phyloP scores from a whole-genome alignment of 2,888 invertebrate species.

The Asteroscopus sphinx region DNA sequence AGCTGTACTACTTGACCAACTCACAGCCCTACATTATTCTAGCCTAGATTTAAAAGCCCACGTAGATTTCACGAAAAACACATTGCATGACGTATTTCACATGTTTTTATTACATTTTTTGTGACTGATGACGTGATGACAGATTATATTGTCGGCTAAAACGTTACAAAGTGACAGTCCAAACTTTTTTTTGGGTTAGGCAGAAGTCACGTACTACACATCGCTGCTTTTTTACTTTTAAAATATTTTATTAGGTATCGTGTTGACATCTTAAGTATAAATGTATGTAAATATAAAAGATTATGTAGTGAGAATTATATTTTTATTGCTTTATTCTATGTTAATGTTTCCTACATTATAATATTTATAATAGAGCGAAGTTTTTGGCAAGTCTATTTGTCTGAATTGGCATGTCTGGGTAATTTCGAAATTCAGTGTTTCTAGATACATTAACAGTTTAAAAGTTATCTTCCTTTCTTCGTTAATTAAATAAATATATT shows the following conservation, averaged over 20 bases:
- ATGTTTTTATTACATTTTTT: constrained; percentile 39
- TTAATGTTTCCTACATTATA: not conserved
- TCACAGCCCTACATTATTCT: constrained; percentile 23
- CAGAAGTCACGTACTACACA: constrained; percentile 35
- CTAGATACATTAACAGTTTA: too few species aligned
- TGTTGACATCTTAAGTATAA: constrained; percentile 42
- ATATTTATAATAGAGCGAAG: not conserved
- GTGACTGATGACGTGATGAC: constrained; percentile 49
- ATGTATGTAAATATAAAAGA: constrained; percentile 37
- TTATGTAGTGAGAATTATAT: constrained; percentile 44
- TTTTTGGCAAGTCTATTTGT: not conserved
- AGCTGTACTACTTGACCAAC: not conserved
- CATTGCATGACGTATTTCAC: constrained; percentile 39
- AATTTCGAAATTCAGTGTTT: too few species aligned
- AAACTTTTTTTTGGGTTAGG: constrained; percentile 38
- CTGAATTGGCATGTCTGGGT: not conserved
- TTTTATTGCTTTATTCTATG: constrained; percentile 32
- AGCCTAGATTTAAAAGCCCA: constrained; percentile 36
- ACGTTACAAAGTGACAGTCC: constrained; percentile 37
- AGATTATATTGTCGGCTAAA: constrained; percentile 42
- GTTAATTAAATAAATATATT: too few species aligned
- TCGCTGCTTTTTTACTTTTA: constrained; percentile 20
- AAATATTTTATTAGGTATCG: constrained; percentile 27
- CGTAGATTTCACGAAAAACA: constrained; percentile 40
- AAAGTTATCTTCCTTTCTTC: too few species aligned